Evolutionary conservation across 2,113 vertebrate genomes (phyloP).

Genomic region (Heterotilapia buettikoferi): DNA sequence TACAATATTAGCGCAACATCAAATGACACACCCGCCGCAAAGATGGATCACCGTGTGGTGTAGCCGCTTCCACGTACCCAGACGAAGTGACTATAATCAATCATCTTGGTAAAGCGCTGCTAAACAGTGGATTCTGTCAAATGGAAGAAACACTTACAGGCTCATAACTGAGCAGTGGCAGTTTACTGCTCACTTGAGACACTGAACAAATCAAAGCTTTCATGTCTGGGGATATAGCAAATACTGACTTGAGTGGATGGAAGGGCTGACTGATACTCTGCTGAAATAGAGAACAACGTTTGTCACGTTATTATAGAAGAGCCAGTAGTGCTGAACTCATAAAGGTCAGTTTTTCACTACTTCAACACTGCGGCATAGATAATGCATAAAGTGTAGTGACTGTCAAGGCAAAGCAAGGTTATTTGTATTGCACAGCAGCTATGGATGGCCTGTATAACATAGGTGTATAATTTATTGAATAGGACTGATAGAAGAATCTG

Average conservation of each 20-base stretch:
- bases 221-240: background rate
- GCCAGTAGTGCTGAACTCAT: background rate
- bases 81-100: background rate
- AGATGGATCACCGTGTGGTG: conserved; percentile 14
- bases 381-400: background rate
- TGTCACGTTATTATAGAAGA: background rate
- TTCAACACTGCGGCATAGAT: background rate
- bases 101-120: background rate
- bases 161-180: background rate
- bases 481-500: background rate
- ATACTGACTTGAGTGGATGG: background rate
- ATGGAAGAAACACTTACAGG: background rate
- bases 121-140: background rate
- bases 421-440: background rate
- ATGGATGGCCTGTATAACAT: background rate
- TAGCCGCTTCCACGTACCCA: background rate
- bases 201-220: conserved; percentile 14
- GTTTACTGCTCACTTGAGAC: conserved; percentile 16
- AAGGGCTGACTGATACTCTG: background rate
- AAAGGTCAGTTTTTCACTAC: background rate
- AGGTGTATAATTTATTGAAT: background rate
- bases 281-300: background rate
- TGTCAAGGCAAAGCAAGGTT: background rate
- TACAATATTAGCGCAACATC: background rate
- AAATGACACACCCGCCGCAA: background rate